phyloP scores from a whole-genome alignment of 2,797 vertebrate genomes.

The Odontamblyopus lacepedii region DNA sequence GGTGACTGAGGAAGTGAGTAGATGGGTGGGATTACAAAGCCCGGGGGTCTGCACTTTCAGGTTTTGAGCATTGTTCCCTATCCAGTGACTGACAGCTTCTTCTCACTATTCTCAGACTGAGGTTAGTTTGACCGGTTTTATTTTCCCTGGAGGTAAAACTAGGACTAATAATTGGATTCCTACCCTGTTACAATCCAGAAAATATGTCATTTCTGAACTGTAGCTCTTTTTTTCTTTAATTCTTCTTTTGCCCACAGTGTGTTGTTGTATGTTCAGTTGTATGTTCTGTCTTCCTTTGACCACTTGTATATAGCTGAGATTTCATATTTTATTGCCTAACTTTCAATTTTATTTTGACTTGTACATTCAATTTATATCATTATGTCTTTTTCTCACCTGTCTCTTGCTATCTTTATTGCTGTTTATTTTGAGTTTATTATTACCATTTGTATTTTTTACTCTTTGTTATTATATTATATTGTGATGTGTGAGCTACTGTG shows the following conservation, averaged over 20 bases:
- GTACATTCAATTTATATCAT: no score
- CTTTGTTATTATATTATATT: no score
- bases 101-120: neutral
- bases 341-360: no score
- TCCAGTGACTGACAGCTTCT: neutral
- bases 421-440: no score
- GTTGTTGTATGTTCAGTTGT: neutral
- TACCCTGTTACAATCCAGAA: constrained; percentile 17
- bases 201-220: neutral
- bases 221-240: constrained; percentile 6
- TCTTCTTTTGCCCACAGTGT: neutral
- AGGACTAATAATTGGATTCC: neutral
- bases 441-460: no score
- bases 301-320: no score
- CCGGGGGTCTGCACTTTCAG: neutral
- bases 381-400: no score
- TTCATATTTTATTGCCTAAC: no score
- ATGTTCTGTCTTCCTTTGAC: no score
- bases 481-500: no score
- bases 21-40: neutral
- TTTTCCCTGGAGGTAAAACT: constrained; percentile 1
- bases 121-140: neutral
- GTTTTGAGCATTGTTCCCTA: neutral
- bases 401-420: no score
- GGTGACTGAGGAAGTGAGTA: neutral